phyloP scores from a whole-genome alignment of 2,888 invertebrate genomes.

The Argyresthia goedartella region DNA sequence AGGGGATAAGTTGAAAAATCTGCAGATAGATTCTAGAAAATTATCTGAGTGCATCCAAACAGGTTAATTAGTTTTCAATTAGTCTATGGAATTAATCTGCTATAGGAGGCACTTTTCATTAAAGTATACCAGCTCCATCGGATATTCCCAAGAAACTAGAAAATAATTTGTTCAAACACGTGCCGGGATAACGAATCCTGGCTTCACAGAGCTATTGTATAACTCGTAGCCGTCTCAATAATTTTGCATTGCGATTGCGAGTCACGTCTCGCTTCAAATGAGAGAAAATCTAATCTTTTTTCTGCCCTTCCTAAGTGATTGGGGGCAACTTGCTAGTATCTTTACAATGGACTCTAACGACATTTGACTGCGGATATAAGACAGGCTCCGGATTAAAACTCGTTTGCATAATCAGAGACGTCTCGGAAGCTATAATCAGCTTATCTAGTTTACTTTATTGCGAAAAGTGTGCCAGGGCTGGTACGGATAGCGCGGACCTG shows the following conservation, averaged over 20 bases:
- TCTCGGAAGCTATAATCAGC: constrained; percentile 9
- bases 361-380: constrained; percentile 20
- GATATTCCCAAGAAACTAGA: constrained; percentile 28
- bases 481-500: too few relatives aligned
- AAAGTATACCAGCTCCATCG: constrained; percentile 25
- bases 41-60: too few relatives aligned
- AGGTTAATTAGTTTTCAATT: too few relatives aligned
- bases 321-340: constrained; percentile 34
- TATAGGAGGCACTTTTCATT: too few relatives aligned
- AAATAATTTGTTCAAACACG: constrained; percentile 42
- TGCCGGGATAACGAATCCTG: constrained; percentile 45
- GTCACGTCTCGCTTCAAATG: constrained; percentile 51
- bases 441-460: constrained; percentile 11
- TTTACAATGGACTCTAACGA: constrained; percentile 26
- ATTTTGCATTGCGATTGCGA: constrained; percentile 40
- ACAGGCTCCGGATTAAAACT: constrained; percentile 29
- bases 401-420: constrained; percentile 46
- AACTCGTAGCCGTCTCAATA: constrained; percentile 22
- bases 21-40: too few relatives aligned
- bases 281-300: constrained; percentile 57
- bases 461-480: not conserved
- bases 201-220: not conserved
- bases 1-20: too few relatives aligned
- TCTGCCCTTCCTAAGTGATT: constrained; percentile 41
- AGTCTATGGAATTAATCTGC: too few relatives aligned